A percentile compares a stretch with the other conserved stretches of the same genome.
These are phyloP conservation scores for Pollicipes pollicipes DNA, from an alignment of 1,140 invertebrate genomes.

Conservation along the genomic window DNA sequence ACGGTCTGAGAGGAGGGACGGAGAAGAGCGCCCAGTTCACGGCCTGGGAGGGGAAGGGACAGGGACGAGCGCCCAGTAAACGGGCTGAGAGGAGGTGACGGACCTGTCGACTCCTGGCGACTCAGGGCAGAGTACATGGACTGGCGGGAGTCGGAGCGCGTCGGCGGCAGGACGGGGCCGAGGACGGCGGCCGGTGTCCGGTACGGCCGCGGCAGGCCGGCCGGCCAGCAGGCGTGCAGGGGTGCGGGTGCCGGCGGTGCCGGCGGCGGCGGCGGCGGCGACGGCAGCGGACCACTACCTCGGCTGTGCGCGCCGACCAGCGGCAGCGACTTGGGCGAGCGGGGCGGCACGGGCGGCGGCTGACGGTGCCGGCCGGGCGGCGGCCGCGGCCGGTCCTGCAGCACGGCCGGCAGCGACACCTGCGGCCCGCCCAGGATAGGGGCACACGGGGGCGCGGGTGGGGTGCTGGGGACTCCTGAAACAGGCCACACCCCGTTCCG, in stretches of 20 bases:
- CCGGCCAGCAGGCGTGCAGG: constrained; percentile 2
- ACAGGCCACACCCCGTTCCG: constrained; percentile 10
- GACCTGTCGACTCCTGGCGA: neutral
- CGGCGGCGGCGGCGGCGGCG: neutral
- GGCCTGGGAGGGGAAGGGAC: too few species aligned
- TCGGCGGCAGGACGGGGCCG: neutral
- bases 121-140: neutral
- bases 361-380: constrained; percentile 19
- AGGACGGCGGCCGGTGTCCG: neutral
- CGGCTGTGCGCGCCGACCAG: constrained; percentile 10
- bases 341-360: constrained; percentile 24
- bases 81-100: too few species aligned
- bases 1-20: too few species aligned
- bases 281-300: constrained; percentile 11
- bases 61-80: too few species aligned
- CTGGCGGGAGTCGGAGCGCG: neutral
- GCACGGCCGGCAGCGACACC: constrained; percentile 45
- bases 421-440: constrained; percentile 22
- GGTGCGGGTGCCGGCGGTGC: too few species aligned
- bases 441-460: constrained; percentile 21
- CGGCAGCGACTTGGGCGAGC: constrained; percentile 20
- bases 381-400: constrained; percentile 38
- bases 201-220: neutral
- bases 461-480: constrained; percentile 17
- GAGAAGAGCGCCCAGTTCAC: too few species aligned